Base-by-base conservation (phyloP, 2,888 invertebrate genomes). In the Geotrupes spiniger region DNA sequence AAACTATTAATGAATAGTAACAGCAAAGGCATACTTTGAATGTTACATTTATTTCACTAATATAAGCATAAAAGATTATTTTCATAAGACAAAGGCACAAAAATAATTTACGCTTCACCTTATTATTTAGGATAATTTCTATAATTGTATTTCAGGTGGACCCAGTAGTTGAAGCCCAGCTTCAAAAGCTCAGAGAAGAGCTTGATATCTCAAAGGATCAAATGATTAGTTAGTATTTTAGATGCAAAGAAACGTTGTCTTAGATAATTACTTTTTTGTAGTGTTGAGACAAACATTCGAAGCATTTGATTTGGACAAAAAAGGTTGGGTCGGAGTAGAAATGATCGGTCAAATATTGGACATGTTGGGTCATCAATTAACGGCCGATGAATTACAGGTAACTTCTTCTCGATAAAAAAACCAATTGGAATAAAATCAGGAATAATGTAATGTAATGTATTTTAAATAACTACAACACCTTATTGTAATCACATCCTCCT, bases 271-370 rank as follows among this genome's bases (percentile, higher is more conserved):
- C 9, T 37, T 25, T 12, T 53, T 57, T 61, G 6, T 67, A 94
- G 93, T 93, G 74, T 76, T 94, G 63, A 84, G 87, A 67, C 87
- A 90, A 75, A 93, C 92, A 36, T 94, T 94, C 73, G 90, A 92
- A 68, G 90, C 92, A 9, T 94, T 94, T 69, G 94, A 95, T 72
- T 83, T 86, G 56, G 91, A 92, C 42, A 91, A 90, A 67, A 86
- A 84, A 53, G 92, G 93, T 15, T 80, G 79, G 57, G 93, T 95
- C 61, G 82, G 84, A 53, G 86, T 88, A 38, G 84, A 85, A 58
- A 91, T 91, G 82, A 83, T 93, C 52, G 86, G 87, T 9, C 88
- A 88, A 40, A 94, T 95, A 69, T 75, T 95, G 45, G 86, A 89
- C 65, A 93, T 95, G 83, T 77, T 95, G 70, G 94, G 95, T 0